Evolutionary conservation across 2,888 invertebrate species (phyloP), one percentile per base, ranked within the genome.

Genomic region (Euclidia mi): DNA sequence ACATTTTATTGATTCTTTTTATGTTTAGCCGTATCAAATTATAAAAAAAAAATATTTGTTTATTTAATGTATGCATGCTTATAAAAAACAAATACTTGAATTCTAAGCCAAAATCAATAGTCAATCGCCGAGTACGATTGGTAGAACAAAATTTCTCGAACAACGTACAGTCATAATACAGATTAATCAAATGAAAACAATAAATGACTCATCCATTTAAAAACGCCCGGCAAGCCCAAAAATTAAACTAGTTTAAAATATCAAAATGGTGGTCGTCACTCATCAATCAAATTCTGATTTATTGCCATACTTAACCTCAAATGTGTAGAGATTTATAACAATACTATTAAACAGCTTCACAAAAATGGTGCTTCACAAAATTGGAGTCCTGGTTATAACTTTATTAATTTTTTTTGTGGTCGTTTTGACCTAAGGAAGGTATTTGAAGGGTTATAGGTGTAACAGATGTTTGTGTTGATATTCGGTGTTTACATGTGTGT

Each of bases 231-330:
- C 18, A 38, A 51, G 49, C 38, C 31, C 25, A 9, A 6, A 7
- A n/a, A 12, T 14, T 0, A 52, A 51, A 71, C 55, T 53, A 49
- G 50, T 69, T 59, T 12, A 25, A 38, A 45, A 29, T 20, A 37
- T 45, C 50, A 70, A 32, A 11, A 32, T 52, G 44, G 12, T 18
- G 37, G 31, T 31, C 45, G 34, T 41, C 44, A 25, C 3, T 10
- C 70, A 71, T 73, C 42, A 71, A 71, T 73, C 73, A 73, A 57
- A 37, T 4, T 0, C 38, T 73, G 65, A 73, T 73, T 71, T 61
- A 73, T 73, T 18, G 11, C 18, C 4, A 42, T 20, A 51, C 37
- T 62, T 69, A 71, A 56, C 53, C 47, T 56, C 35, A 62, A 68
- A 57, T 52, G 41, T 18, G 53, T 18, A 14, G 34, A 34, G 53